Conservation (phyloP, 2,113 vertebrate genomes). For the Eptesicus fuscus region DNA sequence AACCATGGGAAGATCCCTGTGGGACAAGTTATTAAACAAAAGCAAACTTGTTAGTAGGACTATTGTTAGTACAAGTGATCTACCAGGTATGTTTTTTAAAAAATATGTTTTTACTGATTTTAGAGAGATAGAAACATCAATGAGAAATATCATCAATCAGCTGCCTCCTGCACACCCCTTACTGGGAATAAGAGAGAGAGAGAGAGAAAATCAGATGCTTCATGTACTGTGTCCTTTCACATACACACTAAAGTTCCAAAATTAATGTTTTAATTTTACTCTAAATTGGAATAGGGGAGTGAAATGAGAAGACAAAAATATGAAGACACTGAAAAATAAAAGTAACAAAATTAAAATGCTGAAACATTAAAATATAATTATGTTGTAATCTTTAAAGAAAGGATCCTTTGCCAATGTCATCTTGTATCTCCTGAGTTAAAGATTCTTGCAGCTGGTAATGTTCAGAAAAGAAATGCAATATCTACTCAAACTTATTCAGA, state of each 20-base stretch:
- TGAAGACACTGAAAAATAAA: slow-evolving; percentile 38
- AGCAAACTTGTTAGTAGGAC: neutral
- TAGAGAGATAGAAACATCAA: no score
- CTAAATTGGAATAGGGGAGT: neutral
- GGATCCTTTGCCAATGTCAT: slow-evolving; percentile 29
- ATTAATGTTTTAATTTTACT: slow-evolving; percentile 41
- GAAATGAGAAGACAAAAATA: slow-evolving; percentile 11
- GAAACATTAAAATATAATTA: slow-evolving; percentile 52
- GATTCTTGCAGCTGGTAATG: slow-evolving; percentile 11
- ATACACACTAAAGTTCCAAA: neutral
- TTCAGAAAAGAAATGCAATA: slow-evolving; percentile 11
- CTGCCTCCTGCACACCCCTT: no score
- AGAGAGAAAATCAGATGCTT: slow-evolving; percentile 18
- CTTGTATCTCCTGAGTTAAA: neutral
- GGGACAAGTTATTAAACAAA: slow-evolving; percentile 1
- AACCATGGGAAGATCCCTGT: neutral
- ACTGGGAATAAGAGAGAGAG: no score
- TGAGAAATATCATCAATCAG: no score
- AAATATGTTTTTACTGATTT: no score
- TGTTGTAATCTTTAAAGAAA: slow-evolving; percentile 40
- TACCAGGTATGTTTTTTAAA: neutral
- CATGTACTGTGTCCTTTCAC: neutral
- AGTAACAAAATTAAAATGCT: slow-evolving; percentile 34
- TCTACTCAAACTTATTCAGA: slow-evolving; percentile 31
- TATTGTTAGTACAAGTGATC: neutral